These are phyloP conservation scores for Coleophora flavipennella DNA, from an alignment of 2,888 invertebrate species.

Conservation along the genomic window DNA sequence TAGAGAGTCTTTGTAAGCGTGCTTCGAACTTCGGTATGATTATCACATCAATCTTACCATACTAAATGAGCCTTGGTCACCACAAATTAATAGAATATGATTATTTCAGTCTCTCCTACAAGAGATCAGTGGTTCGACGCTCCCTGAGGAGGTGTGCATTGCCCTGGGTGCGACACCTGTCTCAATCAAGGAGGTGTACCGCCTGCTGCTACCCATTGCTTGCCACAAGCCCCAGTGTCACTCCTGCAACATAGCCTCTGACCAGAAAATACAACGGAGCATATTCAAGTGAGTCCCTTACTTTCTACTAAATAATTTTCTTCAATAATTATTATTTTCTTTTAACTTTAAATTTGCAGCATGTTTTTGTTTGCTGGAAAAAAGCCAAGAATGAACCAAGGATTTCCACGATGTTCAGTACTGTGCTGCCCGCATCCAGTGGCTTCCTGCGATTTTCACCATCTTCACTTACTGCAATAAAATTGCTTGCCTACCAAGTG, in stretches of 20 bases:
- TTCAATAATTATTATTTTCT: no score
- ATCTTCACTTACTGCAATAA: no score
- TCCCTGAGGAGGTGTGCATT: slow-evolving; percentile 59
- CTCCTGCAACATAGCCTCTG: slow-evolving; percentile 45
- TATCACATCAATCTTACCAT: neutral
- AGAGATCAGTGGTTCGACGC: slow-evolving; percentile 48
- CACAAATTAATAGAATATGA: neutral
- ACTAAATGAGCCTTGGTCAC: no score
- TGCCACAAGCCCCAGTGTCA: slow-evolving; percentile 61
- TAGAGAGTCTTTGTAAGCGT: no score
- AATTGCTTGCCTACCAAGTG: no score
- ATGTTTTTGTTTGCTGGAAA: no score
- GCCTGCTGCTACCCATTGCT: slow-evolving; percentile 42
- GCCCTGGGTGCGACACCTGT: slow-evolving; percentile 51
- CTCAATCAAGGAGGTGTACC: slow-evolving; percentile 56
- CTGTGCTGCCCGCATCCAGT: no score
- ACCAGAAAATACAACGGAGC: slow-evolving; percentile 51
- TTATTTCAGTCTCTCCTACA: slow-evolving; percentile 44
- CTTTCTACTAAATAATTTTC: neutral
- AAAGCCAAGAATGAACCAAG: no score
- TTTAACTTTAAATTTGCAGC: no score
- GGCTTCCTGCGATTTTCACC: no score
- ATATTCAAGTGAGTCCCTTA: slow-evolving; percentile 46
- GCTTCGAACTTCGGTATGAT: no score
- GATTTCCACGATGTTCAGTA: no score